Evolutionary conservation across 2,113 vertebrate species (phyloP).

Genomic region (Onychorhynchus coronatus): DNA sequence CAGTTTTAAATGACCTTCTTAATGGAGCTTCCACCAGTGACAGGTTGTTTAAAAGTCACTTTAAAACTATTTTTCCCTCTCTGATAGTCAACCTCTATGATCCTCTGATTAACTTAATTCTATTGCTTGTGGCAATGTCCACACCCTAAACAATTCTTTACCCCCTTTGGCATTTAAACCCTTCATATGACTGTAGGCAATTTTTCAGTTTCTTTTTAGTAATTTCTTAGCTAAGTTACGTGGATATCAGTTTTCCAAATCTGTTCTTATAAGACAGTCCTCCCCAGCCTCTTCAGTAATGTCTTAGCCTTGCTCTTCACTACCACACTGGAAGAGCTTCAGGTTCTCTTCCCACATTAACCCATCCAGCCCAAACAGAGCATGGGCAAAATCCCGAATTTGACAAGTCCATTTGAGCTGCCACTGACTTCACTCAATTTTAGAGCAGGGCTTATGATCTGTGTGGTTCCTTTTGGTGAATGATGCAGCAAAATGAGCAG

Average conservation of each 20-base stretch:
- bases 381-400: neutral
- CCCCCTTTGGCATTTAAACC: slow-evolving; percentile 35
- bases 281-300: neutral
- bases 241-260: neutral
- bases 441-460: neutral
- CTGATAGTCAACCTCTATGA: neutral
- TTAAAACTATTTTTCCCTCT: neutral
- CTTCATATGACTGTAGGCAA: slow-evolving; percentile 2
- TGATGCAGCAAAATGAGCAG: neutral
- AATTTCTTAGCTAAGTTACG: neutral
- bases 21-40: slow-evolving; percentile 31
- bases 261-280: neutral
- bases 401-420: neutral
- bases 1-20: slow-evolving; percentile 57
- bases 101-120: slow-evolving; percentile 44
- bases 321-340: neutral
- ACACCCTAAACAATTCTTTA: slow-evolving; percentile 58
- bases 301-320: neutral
- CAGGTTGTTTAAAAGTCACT: slow-evolving; percentile 22
- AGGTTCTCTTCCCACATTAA: neutral
- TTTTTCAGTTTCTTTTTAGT: slow-evolving; percentile 6
- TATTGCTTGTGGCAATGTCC: slow-evolving; percentile 19
- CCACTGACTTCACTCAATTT: neutral
- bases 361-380: neutral
- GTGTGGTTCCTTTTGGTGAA: neutral